A percentile compares a stretch with the other conserved stretches of the same genome.
These are phyloP conservation scores for Muscicapa adusta DNA, from an alignment of 2,113 vertebrate genomes.

Conservation along the genomic window DNA sequence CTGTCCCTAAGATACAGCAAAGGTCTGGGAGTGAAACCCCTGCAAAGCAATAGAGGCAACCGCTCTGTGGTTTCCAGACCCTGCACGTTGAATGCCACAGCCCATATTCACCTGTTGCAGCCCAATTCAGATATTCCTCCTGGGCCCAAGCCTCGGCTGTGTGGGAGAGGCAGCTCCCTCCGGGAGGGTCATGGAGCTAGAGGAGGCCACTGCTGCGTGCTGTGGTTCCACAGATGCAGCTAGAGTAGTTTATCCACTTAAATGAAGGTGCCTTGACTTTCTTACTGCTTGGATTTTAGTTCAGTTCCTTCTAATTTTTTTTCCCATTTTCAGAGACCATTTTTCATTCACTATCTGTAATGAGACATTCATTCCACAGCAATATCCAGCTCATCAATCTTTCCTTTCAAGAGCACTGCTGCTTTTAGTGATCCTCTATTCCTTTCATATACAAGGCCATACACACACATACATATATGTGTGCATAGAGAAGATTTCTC, in stretches of 20 bases:
- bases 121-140: background rate
- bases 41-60: background rate
- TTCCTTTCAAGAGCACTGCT: background rate
- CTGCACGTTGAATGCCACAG: background rate
- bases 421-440: background rate
- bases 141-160: background rate
- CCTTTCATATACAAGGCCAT: background rate
- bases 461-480: background rate
- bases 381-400: constrained; percentile 41
- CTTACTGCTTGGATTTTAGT: background rate
- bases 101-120: rapidly evolving
- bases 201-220: background rate
- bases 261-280: background rate
- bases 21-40: background rate
- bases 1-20: background rate
- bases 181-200: background rate
- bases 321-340: background rate
- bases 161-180: background rate
- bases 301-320: background rate
- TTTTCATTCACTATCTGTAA: constrained; percentile 39
- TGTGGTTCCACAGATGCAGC: background rate
- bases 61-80: background rate
- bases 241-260: background rate
- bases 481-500: background rate
- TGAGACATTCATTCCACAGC: constrained; percentile 13